Conservation (phyloP, 2,888 invertebrate species). For the Agonopterix arenella region DNA sequence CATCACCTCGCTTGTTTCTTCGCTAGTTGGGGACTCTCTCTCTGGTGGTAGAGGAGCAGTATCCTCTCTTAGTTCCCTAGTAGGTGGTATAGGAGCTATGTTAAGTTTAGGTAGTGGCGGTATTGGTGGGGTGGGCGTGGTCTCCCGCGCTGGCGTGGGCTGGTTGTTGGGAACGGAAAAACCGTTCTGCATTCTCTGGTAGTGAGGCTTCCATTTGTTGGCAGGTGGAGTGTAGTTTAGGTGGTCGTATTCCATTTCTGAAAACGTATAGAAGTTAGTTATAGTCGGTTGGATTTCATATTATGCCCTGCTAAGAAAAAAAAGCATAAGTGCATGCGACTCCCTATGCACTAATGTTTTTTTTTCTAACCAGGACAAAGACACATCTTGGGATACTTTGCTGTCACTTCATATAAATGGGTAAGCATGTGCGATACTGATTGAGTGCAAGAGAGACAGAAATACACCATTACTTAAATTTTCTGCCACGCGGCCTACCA, state of each 20-base stretch:
- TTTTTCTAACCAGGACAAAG: too few species aligned
- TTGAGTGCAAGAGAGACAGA: too few species aligned
- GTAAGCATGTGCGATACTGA: too few species aligned
- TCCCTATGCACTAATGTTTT: too few species aligned
- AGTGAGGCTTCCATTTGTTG: conserved; percentile 89
- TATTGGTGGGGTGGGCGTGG: conserved; percentile 38
- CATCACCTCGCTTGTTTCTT: not conserved
- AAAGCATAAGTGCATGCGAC: too few species aligned
- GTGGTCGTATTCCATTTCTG: conserved; percentile 90
- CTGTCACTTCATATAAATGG: too few species aligned
- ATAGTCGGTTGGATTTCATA: too few species aligned
- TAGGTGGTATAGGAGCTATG: conserved; percentile 14
- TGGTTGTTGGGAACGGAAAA: conserved; percentile 11
- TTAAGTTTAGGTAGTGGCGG: conserved; percentile 48
- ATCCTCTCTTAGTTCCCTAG: conserved; percentile 6
- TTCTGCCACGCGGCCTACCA: too few species aligned
- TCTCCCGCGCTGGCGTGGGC: conserved; percentile 16
- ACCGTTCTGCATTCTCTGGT: conserved; percentile 87
- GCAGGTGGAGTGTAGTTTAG: conserved; percentile 90
- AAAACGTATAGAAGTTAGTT: conserved; percentile 16
- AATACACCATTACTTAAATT: too few species aligned
- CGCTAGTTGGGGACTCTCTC: conserved; percentile 1
- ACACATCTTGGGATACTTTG: too few species aligned
- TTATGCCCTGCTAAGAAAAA: too few species aligned
- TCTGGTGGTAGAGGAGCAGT: conserved; percentile 5